These are phyloP conservation scores for Parus major DNA, from an alignment of 2,113 vertebrate species.

Conservation along the genomic window DNA sequence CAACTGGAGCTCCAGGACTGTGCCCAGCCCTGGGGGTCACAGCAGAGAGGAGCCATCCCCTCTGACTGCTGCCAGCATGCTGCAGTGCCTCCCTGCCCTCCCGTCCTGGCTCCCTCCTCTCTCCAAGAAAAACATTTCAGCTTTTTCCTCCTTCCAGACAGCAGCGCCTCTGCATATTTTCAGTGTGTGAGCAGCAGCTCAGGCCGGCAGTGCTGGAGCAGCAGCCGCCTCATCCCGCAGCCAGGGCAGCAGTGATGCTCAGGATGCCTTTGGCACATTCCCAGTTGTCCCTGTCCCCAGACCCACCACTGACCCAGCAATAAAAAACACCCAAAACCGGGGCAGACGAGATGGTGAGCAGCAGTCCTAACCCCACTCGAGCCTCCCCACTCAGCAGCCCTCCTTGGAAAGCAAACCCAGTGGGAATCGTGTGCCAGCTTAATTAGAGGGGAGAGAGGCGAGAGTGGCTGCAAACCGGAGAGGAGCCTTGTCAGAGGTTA, in stretches of 20 bases:
- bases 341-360: accelerated
- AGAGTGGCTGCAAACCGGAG: background rate
- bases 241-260: accelerated
- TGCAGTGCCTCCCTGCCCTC: background rate
- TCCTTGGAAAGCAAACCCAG: background rate
- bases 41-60: background rate
- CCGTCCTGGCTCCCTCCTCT: background rate
- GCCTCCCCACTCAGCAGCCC: background rate
- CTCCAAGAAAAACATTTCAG: constrained; percentile 44
- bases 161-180: background rate
- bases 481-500: constrained; percentile 22
- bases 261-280: accelerated
- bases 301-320: background rate
- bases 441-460: background rate
- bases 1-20: background rate
- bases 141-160: constrained; percentile 40
- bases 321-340: background rate
- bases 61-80: accelerated
- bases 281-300: background rate
- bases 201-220: accelerated
- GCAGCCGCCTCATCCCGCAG: background rate
- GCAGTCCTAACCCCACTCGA: background rate
- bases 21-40: background rate
- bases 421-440: background rate
- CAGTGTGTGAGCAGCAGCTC: background rate